A percentile compares a stretch with the other conserved stretches of the same genome.
phyloP scores from a whole-genome alignment of 2,888 invertebrate genomes.

The Tricholauxania praeusta region DNA sequence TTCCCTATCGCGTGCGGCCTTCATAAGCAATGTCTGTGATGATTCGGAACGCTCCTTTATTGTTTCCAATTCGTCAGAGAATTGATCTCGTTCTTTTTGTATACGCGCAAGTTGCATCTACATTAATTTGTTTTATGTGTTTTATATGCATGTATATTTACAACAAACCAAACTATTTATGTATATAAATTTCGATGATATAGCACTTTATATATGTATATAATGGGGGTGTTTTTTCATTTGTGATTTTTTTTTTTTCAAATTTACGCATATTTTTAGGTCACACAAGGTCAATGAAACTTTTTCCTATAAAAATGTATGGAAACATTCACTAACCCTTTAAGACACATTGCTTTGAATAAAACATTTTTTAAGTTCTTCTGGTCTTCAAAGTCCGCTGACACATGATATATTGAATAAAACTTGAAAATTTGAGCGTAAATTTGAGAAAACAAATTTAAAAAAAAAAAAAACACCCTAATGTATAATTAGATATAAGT shows the following conservation, averaged over 20 bases:
- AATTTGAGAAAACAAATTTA: too few species aligned
- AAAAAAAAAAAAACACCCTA: too few species aligned
- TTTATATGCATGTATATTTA: slow-evolving; percentile 41
- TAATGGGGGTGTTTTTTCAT: background rate
- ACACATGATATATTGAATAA: too few species aligned
- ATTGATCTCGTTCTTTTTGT: slow-evolving; percentile 89
- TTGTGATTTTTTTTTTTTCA: too few species aligned
- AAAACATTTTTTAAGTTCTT: too few species aligned
- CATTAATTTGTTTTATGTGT: slow-evolving; percentile 48
- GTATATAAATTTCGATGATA: slow-evolving; percentile 31
- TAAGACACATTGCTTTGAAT: too few species aligned
- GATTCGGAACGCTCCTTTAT: slow-evolving; percentile 86
- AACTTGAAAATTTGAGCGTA: too few species aligned
- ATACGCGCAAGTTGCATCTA: slow-evolving; percentile 84
- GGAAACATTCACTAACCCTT: too few species aligned
- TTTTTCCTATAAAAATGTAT: too few species aligned
- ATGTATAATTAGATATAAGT: slow-evolving; percentile 43
- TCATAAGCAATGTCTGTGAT: slow-evolving; percentile 83
- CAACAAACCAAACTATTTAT: slow-evolving; percentile 40
- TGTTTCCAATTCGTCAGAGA: slow-evolving; percentile 84
- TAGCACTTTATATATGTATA: slow-evolving; percentile 36
- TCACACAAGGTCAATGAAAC: too few species aligned
- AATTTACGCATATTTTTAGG: too few species aligned
- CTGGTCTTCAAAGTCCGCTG: too few species aligned
- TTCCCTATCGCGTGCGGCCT: slow-evolving; percentile 87